Evolutionary conservation across 2,888 invertebrate species (phyloP).

Genomic region (Coleophora flavipennella): DNA sequence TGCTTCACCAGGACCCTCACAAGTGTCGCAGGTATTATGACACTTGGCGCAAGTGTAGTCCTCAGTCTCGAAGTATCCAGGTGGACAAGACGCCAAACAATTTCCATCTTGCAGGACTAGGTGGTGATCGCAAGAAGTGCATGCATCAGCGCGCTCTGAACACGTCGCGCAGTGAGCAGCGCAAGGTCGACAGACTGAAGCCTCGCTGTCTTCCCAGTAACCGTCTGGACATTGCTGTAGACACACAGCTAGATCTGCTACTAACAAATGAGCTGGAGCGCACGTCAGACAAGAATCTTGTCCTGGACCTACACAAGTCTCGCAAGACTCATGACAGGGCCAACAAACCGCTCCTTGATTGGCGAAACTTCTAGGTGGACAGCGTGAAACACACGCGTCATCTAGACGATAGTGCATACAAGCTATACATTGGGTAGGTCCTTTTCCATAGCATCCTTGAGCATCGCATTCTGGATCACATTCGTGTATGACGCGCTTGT

Average conservation of each 20-base stretch:
- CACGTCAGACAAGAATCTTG: slow-evolving; percentile 90
- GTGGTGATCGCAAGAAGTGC: slow-evolving; percentile 91
- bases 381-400: slow-evolving; percentile 87
- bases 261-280: slow-evolving; percentile 86
- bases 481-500: slow-evolving; percentile 76
- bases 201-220: slow-evolving; percentile 84
- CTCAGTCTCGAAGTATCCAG: slow-evolving; percentile 87
- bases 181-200: slow-evolving; percentile 87
- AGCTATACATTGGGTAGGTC: slow-evolving; percentile 86
- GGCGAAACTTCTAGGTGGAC: slow-evolving; percentile 87
- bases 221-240: slow-evolving; percentile 91
- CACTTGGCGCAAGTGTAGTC: slow-evolving; percentile 89
- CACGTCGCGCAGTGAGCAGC: slow-evolving; percentile 90
- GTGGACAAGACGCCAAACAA: slow-evolving; percentile 88
- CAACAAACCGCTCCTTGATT: slow-evolving; percentile 86
- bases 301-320: slow-evolving; percentile 90
- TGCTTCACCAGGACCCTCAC: slow-evolving; percentile 81
- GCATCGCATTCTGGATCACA: slow-evolving; percentile 90
- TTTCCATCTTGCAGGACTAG: slow-evolving; percentile 85
- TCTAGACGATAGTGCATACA: slow-evolving; percentile 87
- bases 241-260: slow-evolving; percentile 88
- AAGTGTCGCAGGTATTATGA: slow-evolving; percentile 85
- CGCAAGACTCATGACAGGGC: slow-evolving; percentile 92
- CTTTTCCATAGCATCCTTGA: slow-evolving; percentile 89
- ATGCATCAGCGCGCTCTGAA: slow-evolving; percentile 85